These are phyloP conservation scores for Onchidella celtica DNA, from an alignment of 2,888 invertebrate genomes.

Conservation along the genomic window DNA sequence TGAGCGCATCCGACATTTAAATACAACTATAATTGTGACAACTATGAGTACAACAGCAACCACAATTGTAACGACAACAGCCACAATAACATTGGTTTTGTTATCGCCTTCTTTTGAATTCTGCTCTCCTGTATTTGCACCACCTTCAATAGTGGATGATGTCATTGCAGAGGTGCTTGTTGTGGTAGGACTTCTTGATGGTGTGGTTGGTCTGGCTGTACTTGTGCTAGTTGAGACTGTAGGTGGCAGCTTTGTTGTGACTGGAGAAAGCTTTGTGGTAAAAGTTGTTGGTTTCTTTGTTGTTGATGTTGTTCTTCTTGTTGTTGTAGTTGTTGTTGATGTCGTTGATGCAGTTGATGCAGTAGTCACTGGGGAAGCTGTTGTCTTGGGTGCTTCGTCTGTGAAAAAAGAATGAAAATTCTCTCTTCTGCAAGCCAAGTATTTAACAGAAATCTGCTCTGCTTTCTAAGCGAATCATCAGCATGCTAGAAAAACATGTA, in stretches of 20 bases:
- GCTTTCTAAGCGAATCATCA: too few relatives aligned
- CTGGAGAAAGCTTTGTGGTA: slow-evolving; percentile 34
- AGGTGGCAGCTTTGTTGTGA: slow-evolving; percentile 33
- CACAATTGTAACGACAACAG: slow-evolving; percentile 17
- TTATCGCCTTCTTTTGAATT: slow-evolving; percentile 50
- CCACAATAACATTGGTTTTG: slow-evolving; percentile 23
- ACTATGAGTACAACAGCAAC: slow-evolving; percentile 39
- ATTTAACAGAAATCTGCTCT: too few relatives aligned
- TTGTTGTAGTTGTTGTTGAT: slow-evolving; percentile 35
- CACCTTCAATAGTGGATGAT: slow-evolving; percentile 4
- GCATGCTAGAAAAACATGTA: too few relatives aligned
- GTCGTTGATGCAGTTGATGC: slow-evolving; percentile 39
- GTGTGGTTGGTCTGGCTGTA: slow-evolving; percentile 30
- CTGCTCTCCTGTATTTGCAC: slow-evolving; percentile 38
- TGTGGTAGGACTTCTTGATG: not conserved
- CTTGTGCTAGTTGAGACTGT: slow-evolving; percentile 31
- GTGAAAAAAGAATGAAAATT: too few relatives aligned
- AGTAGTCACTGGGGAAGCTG: slow-evolving; percentile 7
- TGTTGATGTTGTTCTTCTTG: slow-evolving; percentile 36
- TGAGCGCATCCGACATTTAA: slow-evolving; percentile 53
- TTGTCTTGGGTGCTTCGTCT: not conserved
- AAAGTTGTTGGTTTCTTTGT: slow-evolving; percentile 30
- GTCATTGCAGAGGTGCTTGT: slow-evolving; percentile 3
- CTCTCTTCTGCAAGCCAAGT: too few relatives aligned
- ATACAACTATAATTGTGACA: slow-evolving; percentile 59